Evolutionary conservation across 2,797 vertebrate species (phyloP).

Genomic region (Danio choprae): DNA sequence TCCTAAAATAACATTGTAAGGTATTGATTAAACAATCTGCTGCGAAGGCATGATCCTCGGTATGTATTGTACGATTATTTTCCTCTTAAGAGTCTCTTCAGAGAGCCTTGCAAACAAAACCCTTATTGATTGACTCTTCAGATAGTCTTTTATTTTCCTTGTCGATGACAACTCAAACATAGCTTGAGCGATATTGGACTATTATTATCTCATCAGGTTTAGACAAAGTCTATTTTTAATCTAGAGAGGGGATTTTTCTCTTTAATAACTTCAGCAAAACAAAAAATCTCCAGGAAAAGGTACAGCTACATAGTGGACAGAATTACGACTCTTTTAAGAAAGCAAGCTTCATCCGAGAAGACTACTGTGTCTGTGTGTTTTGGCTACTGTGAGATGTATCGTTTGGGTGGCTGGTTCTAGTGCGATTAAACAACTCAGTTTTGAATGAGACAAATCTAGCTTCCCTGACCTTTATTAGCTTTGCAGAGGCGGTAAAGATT

Average conservation of each 20-base stretch:
- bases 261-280: neutral
- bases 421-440: conserved; percentile 1
- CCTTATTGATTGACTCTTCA: conserved; percentile 23
- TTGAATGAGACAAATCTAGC: conserved; percentile 19
- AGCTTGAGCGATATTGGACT: conserved; percentile 17
- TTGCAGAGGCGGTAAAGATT: conserved; percentile 19
- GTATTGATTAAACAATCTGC: conserved; percentile 1
- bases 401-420: conserved; percentile 15
- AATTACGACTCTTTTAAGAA: conserved; percentile 7
- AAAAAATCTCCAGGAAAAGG: neutral
- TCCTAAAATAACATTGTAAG: conserved; percentile 4
- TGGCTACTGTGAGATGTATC: neutral
- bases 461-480: conserved; percentile 34
- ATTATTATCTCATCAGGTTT: conserved; percentile 31
- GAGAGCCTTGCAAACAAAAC: conserved; percentile 18
- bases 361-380: conserved; percentile 9
- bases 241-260: neutral
- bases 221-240: conserved; percentile 32
- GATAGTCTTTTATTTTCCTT: conserved; percentile 24
- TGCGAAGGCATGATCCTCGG: neutral
- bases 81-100: neutral
- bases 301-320: neutral
- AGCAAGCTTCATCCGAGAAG: neutral
- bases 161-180: neutral
- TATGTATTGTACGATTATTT: conserved; percentile 12